Evolutionary conservation across 92 coral and sea anemone genomes (phyloP).

Genomic region (Virgularia gustaviana): DNA sequence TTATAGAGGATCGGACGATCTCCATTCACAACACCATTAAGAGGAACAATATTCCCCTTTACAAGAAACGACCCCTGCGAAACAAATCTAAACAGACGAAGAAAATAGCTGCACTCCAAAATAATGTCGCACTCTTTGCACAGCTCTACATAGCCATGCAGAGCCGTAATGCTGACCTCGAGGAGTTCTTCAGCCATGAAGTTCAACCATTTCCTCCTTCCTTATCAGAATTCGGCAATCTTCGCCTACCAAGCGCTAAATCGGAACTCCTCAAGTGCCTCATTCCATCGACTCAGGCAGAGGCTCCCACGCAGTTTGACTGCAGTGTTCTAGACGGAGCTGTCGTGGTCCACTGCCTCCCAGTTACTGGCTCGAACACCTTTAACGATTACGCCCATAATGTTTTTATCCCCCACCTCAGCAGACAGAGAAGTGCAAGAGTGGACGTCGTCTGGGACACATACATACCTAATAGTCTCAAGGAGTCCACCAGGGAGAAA

Average conservation of each 20-base stretch:
- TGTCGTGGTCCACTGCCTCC: conserved; percentile 47
- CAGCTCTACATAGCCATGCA: conserved; percentile 25
- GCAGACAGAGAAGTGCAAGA: not conserved
- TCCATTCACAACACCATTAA: conserved; percentile 50
- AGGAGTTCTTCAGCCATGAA: conserved; percentile 53
- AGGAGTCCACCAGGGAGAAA: conserved; percentile 45
- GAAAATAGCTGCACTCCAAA: not conserved
- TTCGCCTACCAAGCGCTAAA: conserved; percentile 44
- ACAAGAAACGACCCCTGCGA: not conserved
- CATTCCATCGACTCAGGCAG: conserved; percentile 12
- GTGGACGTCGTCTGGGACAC: conserved; percentile 6
- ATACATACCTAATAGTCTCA: conserved; percentile 31
- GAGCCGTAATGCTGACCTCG: conserved; percentile 39
- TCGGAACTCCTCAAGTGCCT: conserved; percentile 45
- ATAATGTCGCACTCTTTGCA: not conserved
- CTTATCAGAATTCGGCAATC: conserved; percentile 51
- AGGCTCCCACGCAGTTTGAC: conserved; percentile 43
- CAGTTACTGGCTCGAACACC: conserved; percentile 24
- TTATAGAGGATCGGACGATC: conserved; percentile 47
- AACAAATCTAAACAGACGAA: not conserved
- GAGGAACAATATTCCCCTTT: conserved; percentile 44
- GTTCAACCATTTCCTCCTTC: conserved; percentile 56
- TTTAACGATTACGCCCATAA: conserved; percentile 49
- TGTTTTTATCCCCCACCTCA: conserved; percentile 44
- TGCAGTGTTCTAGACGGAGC: conserved; percentile 48